Conservation (phyloP, 2,888 invertebrate genomes). For the Erynnis tages region DNA sequence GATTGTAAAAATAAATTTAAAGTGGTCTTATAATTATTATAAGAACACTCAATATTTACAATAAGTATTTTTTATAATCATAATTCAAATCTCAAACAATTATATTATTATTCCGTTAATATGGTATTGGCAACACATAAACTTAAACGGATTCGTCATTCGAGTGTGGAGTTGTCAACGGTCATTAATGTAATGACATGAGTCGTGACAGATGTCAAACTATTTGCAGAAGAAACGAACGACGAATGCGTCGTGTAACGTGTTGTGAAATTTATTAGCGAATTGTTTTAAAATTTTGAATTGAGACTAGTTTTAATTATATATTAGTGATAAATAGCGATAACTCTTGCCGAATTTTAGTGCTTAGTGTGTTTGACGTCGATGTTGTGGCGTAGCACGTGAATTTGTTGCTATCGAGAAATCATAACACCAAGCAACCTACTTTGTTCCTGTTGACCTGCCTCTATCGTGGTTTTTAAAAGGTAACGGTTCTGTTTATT, state of each 20-base stretch:
- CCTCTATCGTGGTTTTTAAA: conserved; percentile 66
- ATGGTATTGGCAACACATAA: too few species aligned
- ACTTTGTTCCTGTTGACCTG: conserved; percentile 73
- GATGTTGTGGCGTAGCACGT: conserved; percentile 52
- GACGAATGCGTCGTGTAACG: conserved; percentile 44
- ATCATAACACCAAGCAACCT: conserved; percentile 52
- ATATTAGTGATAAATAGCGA: conserved; percentile 44
- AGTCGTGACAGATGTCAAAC: conserved; percentile 33
- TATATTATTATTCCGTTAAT: too few species aligned
- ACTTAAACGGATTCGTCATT: too few species aligned
- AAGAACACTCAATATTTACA: too few species aligned
- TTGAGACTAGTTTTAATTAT: conserved; percentile 49
- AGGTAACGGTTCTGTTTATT: conserved; percentile 66
- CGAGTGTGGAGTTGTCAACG: too few species aligned
- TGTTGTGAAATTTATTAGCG: conserved; percentile 70
- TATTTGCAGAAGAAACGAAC: conserved; percentile 33
- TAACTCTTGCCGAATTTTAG: conserved; percentile 48
- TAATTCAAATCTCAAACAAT: too few species aligned
- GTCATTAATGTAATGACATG: not conserved
- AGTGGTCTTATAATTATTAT: too few species aligned
- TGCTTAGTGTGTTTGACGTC: conserved; percentile 53
- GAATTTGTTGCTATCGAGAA: conserved; percentile 47
- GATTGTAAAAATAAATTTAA: too few species aligned
- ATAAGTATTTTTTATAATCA: too few species aligned
- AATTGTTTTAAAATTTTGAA: conserved; percentile 55